Evolutionary conservation across 2,113 vertebrate species (phyloP), one percentile per base, ranked within the genome.

Genomic region (Syngnathoides biaculeatus): DNA sequence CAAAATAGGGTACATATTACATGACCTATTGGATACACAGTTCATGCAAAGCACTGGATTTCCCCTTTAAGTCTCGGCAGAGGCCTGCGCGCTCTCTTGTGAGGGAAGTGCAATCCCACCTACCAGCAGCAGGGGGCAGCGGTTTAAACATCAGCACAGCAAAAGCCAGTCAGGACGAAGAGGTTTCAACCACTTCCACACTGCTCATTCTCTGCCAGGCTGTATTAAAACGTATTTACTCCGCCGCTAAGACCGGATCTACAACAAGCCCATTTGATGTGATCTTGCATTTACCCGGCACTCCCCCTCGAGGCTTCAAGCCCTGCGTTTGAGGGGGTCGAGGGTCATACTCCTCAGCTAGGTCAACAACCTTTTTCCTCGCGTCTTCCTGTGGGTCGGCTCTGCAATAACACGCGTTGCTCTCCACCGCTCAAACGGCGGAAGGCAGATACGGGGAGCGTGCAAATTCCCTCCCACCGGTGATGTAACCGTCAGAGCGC

Each of bases 91-190:
- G 40, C 58, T 40, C 38, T 2, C 19, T 26, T 26, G 14, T 55
- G 35, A 24, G 52, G 20, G 45, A 45, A 4, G 24, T 19, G 55
- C 17, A 15, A 48, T 48, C 24, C 30, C 48, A 57, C 66, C 61
- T 70, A 35, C 55, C 73, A 80, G 71, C 84, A 87, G 84, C 76
- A 90, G 89, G 82, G 84, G 87, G 89, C 87, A 86, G 72, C 47
- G 40, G 68, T 83, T 55, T 70, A 67, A 70, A 77, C 47, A 81
- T 71, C 67, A 76, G 70, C 57, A 72, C 57, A 60, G 43, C 30
- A 24, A 35, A 26, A 30, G 1, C 75, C 79, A 83, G 86, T 81
- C 84, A 72, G 87, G 81, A 86, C 83, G 83, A 62, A 14, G 17
- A 79, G 75, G 57, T 65, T 77, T 66, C 59, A 35, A 53, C 65